Evolutionary conservation across 2,888 invertebrate genomes (phyloP).

Genomic region (Lobophora halterata): DNA sequence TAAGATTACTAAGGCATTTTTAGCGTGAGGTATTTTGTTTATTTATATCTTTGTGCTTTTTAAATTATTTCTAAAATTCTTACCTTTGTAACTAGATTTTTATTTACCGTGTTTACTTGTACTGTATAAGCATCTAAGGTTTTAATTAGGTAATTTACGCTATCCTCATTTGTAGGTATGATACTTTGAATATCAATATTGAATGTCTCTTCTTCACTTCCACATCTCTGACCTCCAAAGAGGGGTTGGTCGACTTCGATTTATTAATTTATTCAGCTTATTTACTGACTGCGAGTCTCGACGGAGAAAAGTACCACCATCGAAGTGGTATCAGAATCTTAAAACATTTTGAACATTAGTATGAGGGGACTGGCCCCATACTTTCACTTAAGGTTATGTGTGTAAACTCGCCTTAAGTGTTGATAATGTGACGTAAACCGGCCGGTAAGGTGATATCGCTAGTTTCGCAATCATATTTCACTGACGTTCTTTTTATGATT

Average conservation of each 20-base stretch:
- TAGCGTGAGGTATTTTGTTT: no score
- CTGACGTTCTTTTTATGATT: conserved; percentile 5
- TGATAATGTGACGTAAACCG: conserved; percentile 71
- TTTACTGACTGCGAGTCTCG: conserved; percentile 64
- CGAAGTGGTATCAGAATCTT: conserved; percentile 70
- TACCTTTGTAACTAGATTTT: no score
- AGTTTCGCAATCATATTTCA: conserved; percentile 21
- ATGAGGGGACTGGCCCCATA: conserved; percentile 65
- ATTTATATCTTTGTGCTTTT: no score
- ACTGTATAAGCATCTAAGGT: no score
- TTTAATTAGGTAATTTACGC: no score
- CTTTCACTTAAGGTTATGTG: conserved; percentile 79
- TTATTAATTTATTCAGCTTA: conserved; percentile 74
- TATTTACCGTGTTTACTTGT: no score
- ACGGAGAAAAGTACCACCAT: conserved; percentile 69
- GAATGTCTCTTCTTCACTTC: conserved; percentile 24
- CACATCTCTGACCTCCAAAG: conserved; percentile 54
- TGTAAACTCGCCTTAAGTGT: conserved; percentile 69
- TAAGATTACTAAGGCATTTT: no score
- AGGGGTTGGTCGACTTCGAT: conserved; percentile 63
- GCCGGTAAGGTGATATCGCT: conserved; percentile 35
- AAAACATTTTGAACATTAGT: conserved; percentile 75
- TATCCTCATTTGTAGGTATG: no score
- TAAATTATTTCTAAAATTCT: no score
- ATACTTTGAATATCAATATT: background rate